These are phyloP conservation scores for Scopus umbretta DNA, from an alignment of 2,113 vertebrate genomes.

Conservation along the genomic window DNA sequence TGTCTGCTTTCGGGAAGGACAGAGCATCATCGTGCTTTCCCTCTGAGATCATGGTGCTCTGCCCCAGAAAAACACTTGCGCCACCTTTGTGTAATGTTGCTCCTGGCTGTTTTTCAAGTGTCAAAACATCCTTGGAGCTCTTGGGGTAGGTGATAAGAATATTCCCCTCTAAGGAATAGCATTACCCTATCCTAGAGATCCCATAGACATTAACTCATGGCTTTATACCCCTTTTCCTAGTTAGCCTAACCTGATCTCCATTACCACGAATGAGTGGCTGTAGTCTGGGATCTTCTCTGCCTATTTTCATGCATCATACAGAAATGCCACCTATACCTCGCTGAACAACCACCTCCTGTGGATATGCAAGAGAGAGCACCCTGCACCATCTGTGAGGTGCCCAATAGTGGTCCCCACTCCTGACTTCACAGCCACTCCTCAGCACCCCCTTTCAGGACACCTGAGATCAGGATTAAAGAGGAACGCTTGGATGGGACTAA, in stretches of 20 bases:
- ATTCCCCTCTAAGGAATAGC: neutral
- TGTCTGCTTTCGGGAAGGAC: neutral
- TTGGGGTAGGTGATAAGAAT: neutral
- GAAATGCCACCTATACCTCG: neutral
- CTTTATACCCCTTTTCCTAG: neutral
- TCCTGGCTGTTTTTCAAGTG: neutral
- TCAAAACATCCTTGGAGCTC: neutral
- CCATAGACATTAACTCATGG: neutral
- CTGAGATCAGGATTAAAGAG: neutral
- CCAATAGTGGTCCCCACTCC: neutral
- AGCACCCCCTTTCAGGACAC: neutral
- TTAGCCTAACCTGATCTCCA: neutral
- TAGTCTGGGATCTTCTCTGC: neutral
- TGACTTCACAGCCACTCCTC: neutral
- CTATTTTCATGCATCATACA: neutral
- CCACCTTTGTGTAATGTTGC: neutral
- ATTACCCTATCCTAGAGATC: neutral
- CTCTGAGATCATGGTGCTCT: neutral
- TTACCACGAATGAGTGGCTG: neutral
- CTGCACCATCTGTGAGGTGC: accelerated
- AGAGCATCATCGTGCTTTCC: neutral
- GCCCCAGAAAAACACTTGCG: neutral
- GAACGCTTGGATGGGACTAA: neutral
- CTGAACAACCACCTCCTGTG: neutral
- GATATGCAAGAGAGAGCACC: accelerated